phyloP scores from a whole-genome alignment of 1,140 invertebrate genomes.

The Apis laboriosa region DNA sequence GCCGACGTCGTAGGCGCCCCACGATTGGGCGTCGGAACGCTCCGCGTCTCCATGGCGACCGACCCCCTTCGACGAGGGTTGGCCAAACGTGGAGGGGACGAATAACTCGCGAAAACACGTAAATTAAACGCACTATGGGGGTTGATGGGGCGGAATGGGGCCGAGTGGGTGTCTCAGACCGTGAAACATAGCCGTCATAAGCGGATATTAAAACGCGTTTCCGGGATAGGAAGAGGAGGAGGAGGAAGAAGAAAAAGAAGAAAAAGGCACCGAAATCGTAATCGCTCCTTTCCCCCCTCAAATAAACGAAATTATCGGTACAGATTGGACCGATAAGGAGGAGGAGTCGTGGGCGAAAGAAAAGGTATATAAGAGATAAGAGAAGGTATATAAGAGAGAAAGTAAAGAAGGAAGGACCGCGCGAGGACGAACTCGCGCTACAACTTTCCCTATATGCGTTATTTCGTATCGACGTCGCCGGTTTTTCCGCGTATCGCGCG shows the following conservation, averaged over 20 bases:
- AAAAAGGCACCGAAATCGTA: not conserved
- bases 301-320: not conserved
- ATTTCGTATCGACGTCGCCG: constrained; percentile 44
- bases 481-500: constrained; percentile 30
- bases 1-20: constrained; percentile 59
- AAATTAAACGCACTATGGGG: constrained; percentile 80
- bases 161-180: constrained; percentile 69
- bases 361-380: too few relatives aligned
- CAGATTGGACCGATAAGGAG: too few relatives aligned
- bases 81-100: constrained; percentile 63
- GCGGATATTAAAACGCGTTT: constrained; percentile 76
- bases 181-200: constrained; percentile 78
- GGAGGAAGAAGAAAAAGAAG: not conserved
- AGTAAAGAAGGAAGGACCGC: not conserved
- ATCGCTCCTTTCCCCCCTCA: not conserved
- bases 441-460: constrained; percentile 67
- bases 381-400: not conserved
- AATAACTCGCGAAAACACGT: constrained; percentile 81
- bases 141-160: constrained; percentile 78
- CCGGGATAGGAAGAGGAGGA: constrained; percentile 25
- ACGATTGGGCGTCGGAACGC: constrained; percentile 70
- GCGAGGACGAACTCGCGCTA: constrained; percentile 21
- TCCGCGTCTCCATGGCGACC: constrained; percentile 68
- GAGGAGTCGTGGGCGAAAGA: not conserved
- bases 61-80: constrained; percentile 61